Evolutionary conservation across 37 sponge, comb jelly and placozoan genomes (phyloP).

Genomic region (Petrosia ficiformis): DNA sequence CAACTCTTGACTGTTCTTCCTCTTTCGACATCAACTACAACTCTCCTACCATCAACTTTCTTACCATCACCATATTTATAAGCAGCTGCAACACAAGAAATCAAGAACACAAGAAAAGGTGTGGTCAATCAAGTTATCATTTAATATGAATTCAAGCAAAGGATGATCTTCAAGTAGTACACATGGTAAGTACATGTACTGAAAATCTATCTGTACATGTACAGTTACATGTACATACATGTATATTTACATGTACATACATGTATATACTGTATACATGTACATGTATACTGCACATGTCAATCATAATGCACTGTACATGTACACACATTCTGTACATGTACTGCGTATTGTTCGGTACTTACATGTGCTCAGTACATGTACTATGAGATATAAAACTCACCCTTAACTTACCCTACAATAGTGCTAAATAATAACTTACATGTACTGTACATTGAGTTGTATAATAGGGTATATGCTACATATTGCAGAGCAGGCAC

Average conservation of each 20-base stretch:
- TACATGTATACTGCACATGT: no score
- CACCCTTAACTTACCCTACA: neutral
- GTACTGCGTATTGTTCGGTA: no score
- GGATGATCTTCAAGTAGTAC: no score
- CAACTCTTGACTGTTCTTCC: slow-evolving; percentile 94
- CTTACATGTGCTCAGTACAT: no score
- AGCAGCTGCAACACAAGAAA: slow-evolving; percentile 54
- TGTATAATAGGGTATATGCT: no score
- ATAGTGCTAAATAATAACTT: no score
- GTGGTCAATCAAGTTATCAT: neutral
- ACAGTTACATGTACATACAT: neutral
- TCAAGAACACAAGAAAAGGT: neutral
- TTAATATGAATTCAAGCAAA: neutral
- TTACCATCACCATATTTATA: slow-evolving; percentile 98
- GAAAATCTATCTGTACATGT: neutral
- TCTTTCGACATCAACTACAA: slow-evolving; percentile 95
- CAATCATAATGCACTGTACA: no score
- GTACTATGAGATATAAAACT: neutral
- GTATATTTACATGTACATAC: neutral
- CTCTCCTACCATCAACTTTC: slow-evolving; percentile 91
- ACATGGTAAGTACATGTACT: no score
- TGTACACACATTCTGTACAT: no score
- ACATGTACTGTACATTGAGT: no score
- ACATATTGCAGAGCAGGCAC: no score
- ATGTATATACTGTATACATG: no score